Conservation (phyloP, 2,888 invertebrate genomes). For the Lomographa bimaculata region DNA sequence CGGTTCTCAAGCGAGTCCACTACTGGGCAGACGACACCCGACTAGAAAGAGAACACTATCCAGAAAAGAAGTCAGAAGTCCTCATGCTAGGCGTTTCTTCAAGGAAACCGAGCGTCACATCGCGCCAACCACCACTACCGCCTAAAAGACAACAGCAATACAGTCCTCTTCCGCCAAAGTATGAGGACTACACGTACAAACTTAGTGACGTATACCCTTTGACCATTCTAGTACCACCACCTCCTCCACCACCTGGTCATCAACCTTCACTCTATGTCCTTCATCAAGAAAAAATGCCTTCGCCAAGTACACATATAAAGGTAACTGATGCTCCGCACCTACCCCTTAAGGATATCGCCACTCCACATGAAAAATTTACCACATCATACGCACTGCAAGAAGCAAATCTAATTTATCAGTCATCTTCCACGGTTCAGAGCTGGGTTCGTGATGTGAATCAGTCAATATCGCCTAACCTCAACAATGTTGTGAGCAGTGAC, state of each 20-base stretch:
- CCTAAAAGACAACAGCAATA: slow-evolving; percentile 44
- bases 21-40: slow-evolving; percentile 90
- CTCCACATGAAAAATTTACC: slow-evolving; percentile 45
- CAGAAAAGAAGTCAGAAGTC: slow-evolving; percentile 87
- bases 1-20: slow-evolving; percentile 89
- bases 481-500: slow-evolving; percentile 67
- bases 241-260: slow-evolving; percentile 78
- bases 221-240: slow-evolving; percentile 88
- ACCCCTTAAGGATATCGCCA: slow-evolving; percentile 44
- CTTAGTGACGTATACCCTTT: slow-evolving; percentile 82
- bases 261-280: slow-evolving; percentile 60
- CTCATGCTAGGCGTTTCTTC: slow-evolving; percentile 87
- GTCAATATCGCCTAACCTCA: slow-evolving; percentile 48
- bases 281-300: slow-evolving; percentile 49
- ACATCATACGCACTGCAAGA: slow-evolving; percentile 83
- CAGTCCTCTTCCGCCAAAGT: slow-evolving; percentile 57
- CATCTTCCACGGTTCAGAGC: slow-evolving; percentile 79
- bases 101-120: slow-evolving; percentile 84
- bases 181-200: slow-evolving; percentile 80
- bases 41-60: slow-evolving; percentile 77
- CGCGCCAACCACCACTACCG: slow-evolving; percentile 67
- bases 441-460: slow-evolving; percentile 64
- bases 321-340: slow-evolving; percentile 44
- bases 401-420: slow-evolving; percentile 86
- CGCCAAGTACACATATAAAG: slow-evolving; percentile 42